Percentiles rank a stretch among this genome's conserved stretches.
phyloP scores from a whole-genome alignment of 2,888 invertebrate species.

The Apodemia zela region DNA sequence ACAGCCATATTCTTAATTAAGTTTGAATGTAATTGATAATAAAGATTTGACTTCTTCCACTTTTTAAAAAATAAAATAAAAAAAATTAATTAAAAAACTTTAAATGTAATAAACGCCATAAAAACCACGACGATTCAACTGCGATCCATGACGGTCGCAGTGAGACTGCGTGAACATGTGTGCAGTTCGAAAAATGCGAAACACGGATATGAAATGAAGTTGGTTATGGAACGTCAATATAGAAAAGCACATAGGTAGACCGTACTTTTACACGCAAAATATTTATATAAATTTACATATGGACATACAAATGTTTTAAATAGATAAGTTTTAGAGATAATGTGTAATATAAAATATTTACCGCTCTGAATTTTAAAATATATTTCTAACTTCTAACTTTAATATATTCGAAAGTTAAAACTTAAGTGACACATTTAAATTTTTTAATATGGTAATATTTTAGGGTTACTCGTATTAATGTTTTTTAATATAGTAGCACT shows the following conservation, averaged over 20 bases:
- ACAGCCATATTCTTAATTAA: conserved; percentile 63
- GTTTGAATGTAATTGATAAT: conserved; percentile 39
- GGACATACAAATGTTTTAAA: too few relatives aligned
- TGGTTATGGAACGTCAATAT: conserved; percentile 16
- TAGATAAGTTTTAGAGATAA: too few relatives aligned
- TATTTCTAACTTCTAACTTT: too few relatives aligned
- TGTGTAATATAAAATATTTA: too few relatives aligned
- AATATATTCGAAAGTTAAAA: too few relatives aligned
- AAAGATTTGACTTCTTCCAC: conserved; percentile 43
- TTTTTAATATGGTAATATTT: too few relatives aligned
- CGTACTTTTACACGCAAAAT: too few relatives aligned
- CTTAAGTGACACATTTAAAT: too few relatives aligned
- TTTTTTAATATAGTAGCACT: too few relatives aligned
- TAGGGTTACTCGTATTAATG: too few relatives aligned
- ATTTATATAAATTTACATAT: too few relatives aligned
- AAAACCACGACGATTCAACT: conserved; percentile 54
- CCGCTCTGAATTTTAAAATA: too few relatives aligned
- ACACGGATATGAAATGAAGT: neutral
- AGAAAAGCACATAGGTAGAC: conserved; percentile 12
- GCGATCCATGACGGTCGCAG: conserved; percentile 71
- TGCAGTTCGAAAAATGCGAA: conserved; percentile 26
- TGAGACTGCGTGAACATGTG: conserved; percentile 64
- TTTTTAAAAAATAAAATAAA: conserved; percentile 52
- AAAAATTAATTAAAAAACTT: conserved; percentile 40
- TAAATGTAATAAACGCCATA: conserved; percentile 38